Evolutionary conservation across 1,140 invertebrate genomes (phyloP), one percentile per base, ranked within the genome.

Genomic region (Brachionus manjavacas): DNA sequence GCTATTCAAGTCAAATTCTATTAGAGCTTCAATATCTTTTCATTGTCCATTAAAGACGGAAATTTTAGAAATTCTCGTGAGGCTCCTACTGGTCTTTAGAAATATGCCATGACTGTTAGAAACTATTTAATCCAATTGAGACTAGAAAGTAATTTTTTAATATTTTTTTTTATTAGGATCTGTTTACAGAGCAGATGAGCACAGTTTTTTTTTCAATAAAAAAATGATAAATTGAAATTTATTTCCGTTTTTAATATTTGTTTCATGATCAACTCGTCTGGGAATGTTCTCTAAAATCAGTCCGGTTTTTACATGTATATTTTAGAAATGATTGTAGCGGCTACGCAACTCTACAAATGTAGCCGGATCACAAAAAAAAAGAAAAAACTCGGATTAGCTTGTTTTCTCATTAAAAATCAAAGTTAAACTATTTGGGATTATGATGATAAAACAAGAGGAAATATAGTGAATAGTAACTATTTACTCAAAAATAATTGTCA

Each of bases 401-500:
- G 31, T 68, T 68, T 68, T 68, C 66, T 68, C 66, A 68, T 68
- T 68, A 31, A 68, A 68, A 68, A 72, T 41, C 31, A 41, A 72
- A 72, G 39, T 41, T 41, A 35, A 72, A 72, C 31, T 72, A 72
- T 72, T 72, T 31, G 31, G 66, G 66, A 68, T 68, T 68, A 68
- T 68, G 66, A 35, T 68, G 66, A 68, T 31, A 39, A 68, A 23
- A n/a, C 25, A 68, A 72, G 39, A 72, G 68, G 68, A 72, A 72
- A 72, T 9, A 72, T 43, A 72, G 68, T 72, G 68, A 72, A 72
- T 72, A 41, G 16, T 41, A n/a, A 39, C 66, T 72, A 72, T 72
- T 72, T 72, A 72, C 68, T 72, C 68, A 41, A 39, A 72, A 39
- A 72, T 72, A 72, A 72, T 72, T 72, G 68, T 72, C 68, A 72